Base-by-base conservation (phyloP, 2,797 vertebrate species). In the Neosilurus mollespiculum region DNA sequence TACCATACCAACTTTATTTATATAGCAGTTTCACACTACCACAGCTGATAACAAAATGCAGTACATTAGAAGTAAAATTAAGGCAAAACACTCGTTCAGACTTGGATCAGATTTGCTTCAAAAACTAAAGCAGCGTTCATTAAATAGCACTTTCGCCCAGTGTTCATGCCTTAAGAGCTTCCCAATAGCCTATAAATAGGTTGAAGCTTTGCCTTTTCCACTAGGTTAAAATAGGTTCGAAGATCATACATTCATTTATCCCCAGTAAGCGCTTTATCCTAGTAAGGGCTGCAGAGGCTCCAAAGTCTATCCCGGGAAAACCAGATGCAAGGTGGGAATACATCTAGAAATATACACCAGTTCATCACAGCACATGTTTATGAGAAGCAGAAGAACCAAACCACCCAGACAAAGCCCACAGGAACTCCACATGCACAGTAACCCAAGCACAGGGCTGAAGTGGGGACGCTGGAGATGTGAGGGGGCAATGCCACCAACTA, bases 181-280 rank as follows among this genome's bases (percentile, higher is more conserved):
- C 34, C 58, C 15, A 43, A 64, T 62, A 34, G 11, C 20, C 43
- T 75, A 76, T 62, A 79, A 88, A 85, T 49, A 81, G 73, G 34
- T 58, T 43, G 20, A 3, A 51, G 20, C 2, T 49, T 65, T 11
- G 24, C 18, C 16, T 58, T 76, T 76, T 18, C 10, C 22, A 54
- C 24, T 30, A 53, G 16, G 61, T 66, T 65, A 53, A 78, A 65
- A 64, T 49, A 64, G 22, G 7, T 15, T 43, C 65, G 22, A 79
- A 65, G 34, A 75, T 65, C 1, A 87, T 70, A n/a, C 22, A 72
- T 62, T n/a, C 18, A 81, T 54, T 61, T 37, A 76, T 58, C 30
- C 2, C 9, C 10, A 49, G 26, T 37, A 73, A 53, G 26, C 51
- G 22, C 59, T 64, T 78, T 64, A 78, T 78, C 37, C 22, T 49